phyloP scores from a whole-genome alignment of 2,797 vertebrate genomes.

The Hippopotamyrus pictus region DNA sequence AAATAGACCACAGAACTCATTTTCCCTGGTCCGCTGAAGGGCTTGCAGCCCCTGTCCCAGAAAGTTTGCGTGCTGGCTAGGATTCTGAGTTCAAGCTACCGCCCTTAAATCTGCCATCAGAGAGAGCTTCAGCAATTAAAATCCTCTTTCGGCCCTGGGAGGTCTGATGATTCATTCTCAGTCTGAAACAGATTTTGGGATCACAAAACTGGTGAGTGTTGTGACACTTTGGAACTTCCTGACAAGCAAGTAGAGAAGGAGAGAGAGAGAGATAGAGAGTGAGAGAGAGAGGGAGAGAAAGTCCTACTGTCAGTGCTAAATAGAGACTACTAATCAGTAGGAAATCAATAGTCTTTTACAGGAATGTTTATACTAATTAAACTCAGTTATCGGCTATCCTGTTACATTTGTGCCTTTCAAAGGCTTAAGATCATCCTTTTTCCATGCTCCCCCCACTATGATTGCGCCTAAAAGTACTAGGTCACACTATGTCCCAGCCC shows the following conservation, averaged over 20 bases:
- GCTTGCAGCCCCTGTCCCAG: background rate
- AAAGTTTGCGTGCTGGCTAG: background rate
- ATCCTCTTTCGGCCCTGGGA: background rate
- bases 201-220: conserved; percentile 13
- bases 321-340: conserved; percentile 35
- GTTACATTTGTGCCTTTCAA: conserved; percentile 17
- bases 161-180: conserved; percentile 22
- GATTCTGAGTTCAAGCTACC: background rate
- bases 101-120: background rate
- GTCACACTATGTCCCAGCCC: conserved; percentile 23
- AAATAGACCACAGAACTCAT: conserved; percentile 7
- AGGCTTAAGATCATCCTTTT: conserved; percentile 6
- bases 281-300: background rate
- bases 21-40: background rate
- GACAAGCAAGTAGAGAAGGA: conserved; percentile 13
- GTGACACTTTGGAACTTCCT: conserved; percentile 14
- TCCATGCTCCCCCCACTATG: background rate
- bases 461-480: conserved; percentile 37
- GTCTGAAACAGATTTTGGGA: conserved; percentile 13
- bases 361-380: conserved; percentile 45
- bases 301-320: background rate
- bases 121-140: background rate
- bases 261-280: conserved; percentile 13
- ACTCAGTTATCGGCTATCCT: background rate
- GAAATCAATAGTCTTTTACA: conserved; percentile 47